These are phyloP conservation scores for Strongylocentrotus purpuratus DNA, from an alignment of 35 echinoderm and acorn worm species.

Conservation along the genomic window DNA sequence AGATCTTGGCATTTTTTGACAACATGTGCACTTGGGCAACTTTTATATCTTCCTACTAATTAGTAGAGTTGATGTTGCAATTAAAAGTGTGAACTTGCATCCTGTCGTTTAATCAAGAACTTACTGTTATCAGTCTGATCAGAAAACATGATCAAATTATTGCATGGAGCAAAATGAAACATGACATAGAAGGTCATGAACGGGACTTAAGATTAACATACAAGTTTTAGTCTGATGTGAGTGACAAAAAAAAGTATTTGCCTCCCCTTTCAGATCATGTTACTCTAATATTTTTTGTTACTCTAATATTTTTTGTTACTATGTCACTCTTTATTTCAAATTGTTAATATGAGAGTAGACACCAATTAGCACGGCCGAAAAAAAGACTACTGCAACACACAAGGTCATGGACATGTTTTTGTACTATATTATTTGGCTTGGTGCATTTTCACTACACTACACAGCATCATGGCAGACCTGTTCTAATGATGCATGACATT, in stretches of 20 bases:
- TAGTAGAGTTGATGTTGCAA: background rate
- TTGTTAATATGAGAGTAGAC: background rate
- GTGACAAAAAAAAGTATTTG: background rate
- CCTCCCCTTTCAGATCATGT: background rate
- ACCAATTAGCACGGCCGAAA: background rate
- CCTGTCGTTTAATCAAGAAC: background rate
- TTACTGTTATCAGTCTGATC: slow-evolving; percentile 2
- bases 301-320: background rate
- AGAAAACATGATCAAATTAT: slow-evolving; percentile 13
- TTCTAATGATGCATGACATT: slow-evolving; percentile 18
- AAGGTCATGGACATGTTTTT: background rate
- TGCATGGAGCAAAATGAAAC: background rate
- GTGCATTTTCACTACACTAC: background rate
- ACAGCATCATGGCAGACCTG: background rate
- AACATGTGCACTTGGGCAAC: background rate
- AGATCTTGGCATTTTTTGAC: background rate
- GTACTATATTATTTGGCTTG: background rate
- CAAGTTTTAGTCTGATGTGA: background rate
- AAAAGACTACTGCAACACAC: background rate
- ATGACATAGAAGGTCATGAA: background rate
- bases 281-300: too few relatives aligned
- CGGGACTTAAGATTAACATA: background rate
- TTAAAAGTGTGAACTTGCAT: background rate
- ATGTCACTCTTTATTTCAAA: background rate
- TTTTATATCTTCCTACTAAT: background rate